Conservation (phyloP, 2,113 vertebrate genomes). For the Microcebus jonahi region DNA sequence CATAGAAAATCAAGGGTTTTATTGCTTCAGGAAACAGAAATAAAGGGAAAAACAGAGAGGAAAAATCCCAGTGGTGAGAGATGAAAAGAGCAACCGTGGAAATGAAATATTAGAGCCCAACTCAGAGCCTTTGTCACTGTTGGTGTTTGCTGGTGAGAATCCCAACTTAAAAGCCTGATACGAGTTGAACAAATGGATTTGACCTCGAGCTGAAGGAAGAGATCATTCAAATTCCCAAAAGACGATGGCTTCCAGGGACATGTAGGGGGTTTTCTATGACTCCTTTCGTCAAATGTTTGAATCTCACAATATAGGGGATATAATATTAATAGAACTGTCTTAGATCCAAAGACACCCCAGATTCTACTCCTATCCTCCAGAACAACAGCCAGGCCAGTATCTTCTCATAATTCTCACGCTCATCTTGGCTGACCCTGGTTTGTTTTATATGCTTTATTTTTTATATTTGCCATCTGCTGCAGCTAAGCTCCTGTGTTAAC, state of each 20-base stretch:
- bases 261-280: not conserved
- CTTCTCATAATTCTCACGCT: not conserved
- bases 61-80: not conserved
- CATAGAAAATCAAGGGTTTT: not conserved
- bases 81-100: not conserved
- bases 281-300: not conserved
- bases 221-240: not conserved
- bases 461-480: not conserved
- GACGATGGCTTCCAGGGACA: not conserved
- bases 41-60: not conserved
- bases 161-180: not conserved
- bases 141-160: not conserved
- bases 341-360: not conserved
- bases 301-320: not conserved
- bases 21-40: conserved; percentile 17
- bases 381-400: not conserved
- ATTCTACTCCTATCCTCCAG: not conserved
- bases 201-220: not conserved
- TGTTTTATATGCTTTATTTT: not conserved
- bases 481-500: not conserved
- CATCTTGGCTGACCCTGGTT: not conserved
- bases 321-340: not conserved
- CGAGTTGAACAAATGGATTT: not conserved
- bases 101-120: not conserved
- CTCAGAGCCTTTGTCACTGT: not conserved